Evolutionary conservation across 1,140 invertebrate genomes (phyloP).

Genomic region (Acromyrmex charruanus): DNA sequence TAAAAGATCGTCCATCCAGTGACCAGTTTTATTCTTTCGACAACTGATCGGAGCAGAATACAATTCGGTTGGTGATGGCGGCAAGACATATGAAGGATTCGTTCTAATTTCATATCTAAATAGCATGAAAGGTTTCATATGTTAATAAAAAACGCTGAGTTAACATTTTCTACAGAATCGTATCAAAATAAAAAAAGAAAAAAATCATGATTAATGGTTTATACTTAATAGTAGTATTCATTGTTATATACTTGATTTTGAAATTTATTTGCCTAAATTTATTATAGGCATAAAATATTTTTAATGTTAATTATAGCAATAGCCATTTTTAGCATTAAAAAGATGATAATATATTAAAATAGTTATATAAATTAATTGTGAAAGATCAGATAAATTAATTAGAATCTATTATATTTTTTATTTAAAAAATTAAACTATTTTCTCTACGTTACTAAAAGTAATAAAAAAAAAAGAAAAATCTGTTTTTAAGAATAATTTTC

Average conservation of each 20-base stretch:
- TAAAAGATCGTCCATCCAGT: conserved; percentile 88
- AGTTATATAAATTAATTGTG: background rate
- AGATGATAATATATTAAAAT: background rate
- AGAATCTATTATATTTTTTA: background rate
- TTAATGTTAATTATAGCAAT: background rate
- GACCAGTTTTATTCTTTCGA: conserved; percentile 87
- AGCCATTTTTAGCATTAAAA: background rate
- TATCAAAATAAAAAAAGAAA: background rate
- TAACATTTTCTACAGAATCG: background rate
- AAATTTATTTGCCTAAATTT: background rate
- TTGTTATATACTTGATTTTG: background rate
- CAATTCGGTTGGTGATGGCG: conserved; percentile 89
- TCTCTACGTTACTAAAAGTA: background rate
- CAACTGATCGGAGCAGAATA: conserved; percentile 90
- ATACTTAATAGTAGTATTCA: background rate
- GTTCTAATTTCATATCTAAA: conserved; percentile 90
- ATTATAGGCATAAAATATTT: background rate
- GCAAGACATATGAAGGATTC: conserved; percentile 89
- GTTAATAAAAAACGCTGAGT: conserved; percentile 9
- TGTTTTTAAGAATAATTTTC: background rate
- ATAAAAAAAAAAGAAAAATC: background rate
- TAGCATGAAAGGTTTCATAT: background rate
- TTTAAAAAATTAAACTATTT: background rate
- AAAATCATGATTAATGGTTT: background rate
- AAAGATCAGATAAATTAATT: background rate